Percentiles rank a stretch among this genome's conserved stretches.
These are phyloP conservation scores for Micrasema longulum DNA, from an alignment of 1,140 invertebrate species.

Conservation along the genomic window DNA sequence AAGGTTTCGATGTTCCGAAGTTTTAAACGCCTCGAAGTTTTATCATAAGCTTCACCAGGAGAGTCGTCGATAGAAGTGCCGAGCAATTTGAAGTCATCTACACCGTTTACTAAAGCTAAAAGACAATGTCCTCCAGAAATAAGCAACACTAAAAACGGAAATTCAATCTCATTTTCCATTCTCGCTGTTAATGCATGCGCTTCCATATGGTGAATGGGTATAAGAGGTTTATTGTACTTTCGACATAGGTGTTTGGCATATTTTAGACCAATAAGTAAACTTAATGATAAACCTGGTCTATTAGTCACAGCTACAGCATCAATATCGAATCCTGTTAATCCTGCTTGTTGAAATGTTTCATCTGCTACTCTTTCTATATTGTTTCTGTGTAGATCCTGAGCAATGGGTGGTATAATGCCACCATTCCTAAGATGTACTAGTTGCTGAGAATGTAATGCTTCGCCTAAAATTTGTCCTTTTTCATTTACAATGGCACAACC, in stretches of 20 bases:
- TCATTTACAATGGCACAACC: slow-evolving; percentile 88
- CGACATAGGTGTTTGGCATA: slow-evolving; percentile 86
- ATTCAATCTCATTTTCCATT: slow-evolving; percentile 77
- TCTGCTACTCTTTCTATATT: slow-evolving; percentile 83
- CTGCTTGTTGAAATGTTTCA: slow-evolving; percentile 75
- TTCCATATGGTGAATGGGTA: slow-evolving; percentile 99
- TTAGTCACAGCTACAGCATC: slow-evolving; percentile 93
- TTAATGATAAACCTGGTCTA: slow-evolving; percentile 82
- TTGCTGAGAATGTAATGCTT: slow-evolving; percentile 64
- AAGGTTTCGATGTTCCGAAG: slow-evolving; percentile 84
- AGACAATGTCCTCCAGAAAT: slow-evolving; percentile 95
- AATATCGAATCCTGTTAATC: slow-evolving; percentile 78
- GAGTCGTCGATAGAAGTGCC: slow-evolving; percentile 86
- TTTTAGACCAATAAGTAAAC: slow-evolving; percentile 83
- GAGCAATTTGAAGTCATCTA: slow-evolving; percentile 83
- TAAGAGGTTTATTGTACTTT: slow-evolving; percentile 82
- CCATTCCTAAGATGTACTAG: slow-evolving; percentile 76
- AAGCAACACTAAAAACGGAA: slow-evolving; percentile 91
- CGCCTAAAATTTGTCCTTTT: slow-evolving; percentile 79
- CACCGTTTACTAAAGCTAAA: slow-evolving; percentile 79
- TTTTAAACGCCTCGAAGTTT: slow-evolving; percentile 88
- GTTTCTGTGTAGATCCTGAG: slow-evolving; percentile 82
- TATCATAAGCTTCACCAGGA: slow-evolving; percentile 93
- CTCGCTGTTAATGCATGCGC: slow-evolving; percentile 94
- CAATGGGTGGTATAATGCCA: slow-evolving; percentile 90